These are phyloP conservation scores for Caenorhabditis afra DNA, from an alignment of 2,888 invertebrate genomes.

Conservation along the genomic window DNA sequence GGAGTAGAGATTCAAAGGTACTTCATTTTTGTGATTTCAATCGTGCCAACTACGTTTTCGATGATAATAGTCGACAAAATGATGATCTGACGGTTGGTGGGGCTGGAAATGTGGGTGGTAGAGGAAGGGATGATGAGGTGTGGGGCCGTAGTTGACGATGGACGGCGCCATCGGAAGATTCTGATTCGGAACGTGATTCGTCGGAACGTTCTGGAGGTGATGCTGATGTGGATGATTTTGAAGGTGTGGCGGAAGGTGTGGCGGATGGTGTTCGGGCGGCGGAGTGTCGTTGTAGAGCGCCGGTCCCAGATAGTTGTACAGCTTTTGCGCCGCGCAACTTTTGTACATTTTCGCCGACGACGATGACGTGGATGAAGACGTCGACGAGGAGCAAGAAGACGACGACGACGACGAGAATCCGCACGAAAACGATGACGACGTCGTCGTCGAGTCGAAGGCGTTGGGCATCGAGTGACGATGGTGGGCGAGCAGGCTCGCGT, in stretches of 20 bases:
- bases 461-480: slow-evolving; percentile 56
- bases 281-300: slow-evolving; percentile 44
- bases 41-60: slow-evolving; percentile 53
- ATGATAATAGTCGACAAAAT: slow-evolving; percentile 50
- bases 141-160: too few relatives aligned
- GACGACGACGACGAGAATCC: too few relatives aligned
- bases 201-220: too few relatives aligned
- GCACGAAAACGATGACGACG: too few relatives aligned
- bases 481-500: neutral
- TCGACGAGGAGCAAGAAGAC: too few relatives aligned
- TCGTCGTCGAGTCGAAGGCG: slow-evolving; percentile 42
- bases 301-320: slow-evolving; percentile 60
- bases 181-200: slow-evolving; percentile 22
- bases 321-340: neutral
- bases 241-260: slow-evolving; percentile 14
- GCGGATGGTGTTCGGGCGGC: slow-evolving; percentile 3
- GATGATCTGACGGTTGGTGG: slow-evolving; percentile 21
- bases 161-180: neutral
- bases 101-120: slow-evolving; percentile 20
- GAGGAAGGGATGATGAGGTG: neutral
- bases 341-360: too few relatives aligned
- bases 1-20: slow-evolving; percentile 1
- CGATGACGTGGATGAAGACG: too few relatives aligned
- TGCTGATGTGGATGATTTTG: too few relatives aligned
- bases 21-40: too few relatives aligned